Base-by-base conservation (phyloP, 2,797 vertebrate genomes). In the Spinus olivaceus region DNA sequence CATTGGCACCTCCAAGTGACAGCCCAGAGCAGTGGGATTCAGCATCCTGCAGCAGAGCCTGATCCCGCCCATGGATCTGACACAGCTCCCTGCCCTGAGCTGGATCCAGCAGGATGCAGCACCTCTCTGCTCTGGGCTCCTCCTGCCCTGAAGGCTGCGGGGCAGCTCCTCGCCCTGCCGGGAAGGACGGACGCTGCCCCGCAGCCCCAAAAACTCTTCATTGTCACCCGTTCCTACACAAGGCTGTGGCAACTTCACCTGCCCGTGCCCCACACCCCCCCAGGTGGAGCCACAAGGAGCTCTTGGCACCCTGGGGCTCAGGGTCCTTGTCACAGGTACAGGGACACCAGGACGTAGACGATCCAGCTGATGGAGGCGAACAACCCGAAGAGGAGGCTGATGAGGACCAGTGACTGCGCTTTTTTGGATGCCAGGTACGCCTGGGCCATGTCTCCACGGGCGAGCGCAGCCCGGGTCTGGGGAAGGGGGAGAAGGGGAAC, bases 371-470 rank as follows among this genome's bases (percentile, higher is more conserved):
- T 59, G 25, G 97, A 98, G 57, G 97, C 92, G 0, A 98, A 98
- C 61, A 98, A 56, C 2, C 98, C 98, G 0, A 98, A 98, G 61
- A 98, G 90, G 67, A 98, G 91, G 88, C 98, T 98, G 98, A 98
- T 97, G 88, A 98, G 91, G 30, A 98, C 95, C 10, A 99, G 96
- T 0, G 83, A 88, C 50, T 96, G 98, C 2, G 98, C 97, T 88
- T 98, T 98, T 61, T 67, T 95, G 11, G 98, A 98, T 1, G 98
- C 96, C 41, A 64, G 93, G 23, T 96, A 95, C 0, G 98, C 98
- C 83, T 97, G 98, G 15, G 79, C 92, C 56, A 98, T 12, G 86
- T 98, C 98, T 1, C 98, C 98, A 2, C 98, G 93, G 78, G 96
- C 30, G 42, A 98, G 86, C 0, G 98, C 98, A 0, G 97, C 92